Evolutionary conservation across 1,140 invertebrate species (phyloP), one percentile per base, ranked within the genome.

Genomic region (Octopus bimaculoides): DNA sequence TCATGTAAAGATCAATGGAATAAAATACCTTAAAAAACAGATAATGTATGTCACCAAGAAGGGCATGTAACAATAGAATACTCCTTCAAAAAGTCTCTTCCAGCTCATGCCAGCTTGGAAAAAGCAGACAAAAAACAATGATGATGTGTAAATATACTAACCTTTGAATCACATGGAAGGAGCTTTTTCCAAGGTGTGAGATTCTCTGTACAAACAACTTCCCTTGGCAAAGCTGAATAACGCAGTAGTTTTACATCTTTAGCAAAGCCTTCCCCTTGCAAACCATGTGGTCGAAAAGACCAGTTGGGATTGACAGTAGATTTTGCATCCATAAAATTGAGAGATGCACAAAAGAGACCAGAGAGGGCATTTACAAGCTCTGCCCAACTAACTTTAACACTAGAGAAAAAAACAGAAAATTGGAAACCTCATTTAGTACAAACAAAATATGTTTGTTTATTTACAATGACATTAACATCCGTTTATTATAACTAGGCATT

Each of bases 201-300:
- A 92, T 99, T 99, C 92, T 99, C 97, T 26, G 98, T 99, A 88
- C 98, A 99, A 9, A 98, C 96, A 86, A 97, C 96, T 93, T 99
- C 98, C 81, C 95, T 92, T 0, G 98, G 96, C 79, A 99, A 89
- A 69, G 95, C 94, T 3, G 97, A 93, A 92, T 98, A 98, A 82
- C 95, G 91, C 69, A 96, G 78, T 75, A 84, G 84, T 17, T 84
- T 76, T 20, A 82, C 88, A 7, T 83, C 76, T 20, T 81, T 83
- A 84, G 89, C 87, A 53, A 87, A 86, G 79, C 83, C 80, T 82
- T 91, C 89, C 56, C 91, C 88, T 77, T 89, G 87, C 55, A 93
- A 92, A 76, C 96, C 95, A 73, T 91, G 91, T 12, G 96, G 97
- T 82, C 94, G 92, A 84, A 98, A 94, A 79, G 93, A 93, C 89